A percentile compares a stretch with the other conserved stretches of the same genome.
These are phyloP conservation scores for Acanthisitta chloris DNA, from an alignment of 2,113 vertebrate genomes.

Conservation along the genomic window DNA sequence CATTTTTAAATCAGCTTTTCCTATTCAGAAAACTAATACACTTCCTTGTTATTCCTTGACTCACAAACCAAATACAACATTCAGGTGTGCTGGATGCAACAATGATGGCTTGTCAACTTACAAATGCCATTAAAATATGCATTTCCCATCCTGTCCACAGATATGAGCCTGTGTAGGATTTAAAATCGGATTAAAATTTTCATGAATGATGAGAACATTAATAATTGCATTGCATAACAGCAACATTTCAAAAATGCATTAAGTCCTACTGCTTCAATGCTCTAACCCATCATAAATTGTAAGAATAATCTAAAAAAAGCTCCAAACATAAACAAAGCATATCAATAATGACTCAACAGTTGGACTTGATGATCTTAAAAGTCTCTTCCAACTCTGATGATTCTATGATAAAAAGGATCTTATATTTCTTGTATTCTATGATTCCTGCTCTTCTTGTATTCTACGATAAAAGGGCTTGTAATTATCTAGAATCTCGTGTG, in stretches of 20 bases:
- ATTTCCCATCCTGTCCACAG: background rate
- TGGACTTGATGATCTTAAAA: too few species aligned
- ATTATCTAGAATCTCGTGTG: background rate
- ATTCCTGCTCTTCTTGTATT: too few species aligned
- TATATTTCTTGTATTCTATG: too few species aligned
- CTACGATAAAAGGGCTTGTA: background rate
- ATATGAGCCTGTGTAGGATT: background rate
- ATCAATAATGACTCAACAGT: too few species aligned
- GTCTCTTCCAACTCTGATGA: too few species aligned
- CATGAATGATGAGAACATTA: background rate
- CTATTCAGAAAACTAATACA: background rate
- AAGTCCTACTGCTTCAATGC: background rate
- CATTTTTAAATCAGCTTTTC: background rate
- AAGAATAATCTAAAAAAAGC: background rate
- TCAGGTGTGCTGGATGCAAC: background rate
- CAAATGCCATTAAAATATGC: background rate
- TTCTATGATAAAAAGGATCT: too few species aligned
- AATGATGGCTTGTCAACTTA: background rate
- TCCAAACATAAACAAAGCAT: background rate
- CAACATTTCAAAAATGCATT: background rate
- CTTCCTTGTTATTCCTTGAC: background rate
- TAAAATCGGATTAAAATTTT: background rate
- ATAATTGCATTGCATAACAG: background rate
- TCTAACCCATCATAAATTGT: background rate
- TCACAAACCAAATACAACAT: background rate